Percentiles rank a stretch among this genome's conserved stretches.
Conservation (phyloP, 2,797 vertebrate species). For the Enteromius mattozi region DNA sequence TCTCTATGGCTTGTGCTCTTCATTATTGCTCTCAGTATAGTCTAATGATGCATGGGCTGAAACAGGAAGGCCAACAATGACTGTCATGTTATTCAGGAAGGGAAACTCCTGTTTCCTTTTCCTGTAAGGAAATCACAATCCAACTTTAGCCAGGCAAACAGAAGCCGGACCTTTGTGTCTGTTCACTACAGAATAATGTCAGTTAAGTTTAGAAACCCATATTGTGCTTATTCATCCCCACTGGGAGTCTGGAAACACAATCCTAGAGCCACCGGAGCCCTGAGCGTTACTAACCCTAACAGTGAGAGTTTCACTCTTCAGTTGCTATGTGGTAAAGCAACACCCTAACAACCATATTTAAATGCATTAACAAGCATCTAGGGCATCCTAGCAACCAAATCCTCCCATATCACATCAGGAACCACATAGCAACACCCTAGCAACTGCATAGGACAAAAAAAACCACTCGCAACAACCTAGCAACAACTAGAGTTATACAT, state of each 20-base stretch:
- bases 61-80: slow-evolving; percentile 60
- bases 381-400: neutral
- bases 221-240: neutral
- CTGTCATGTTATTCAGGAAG: slow-evolving; percentile 43
- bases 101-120: slow-evolving; percentile 61
- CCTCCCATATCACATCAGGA: too few relatives aligned
- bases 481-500: neutral
- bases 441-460: neutral
- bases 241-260: neutral
- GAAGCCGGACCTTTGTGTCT: neutral
- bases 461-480: neutral
- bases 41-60: neutral
- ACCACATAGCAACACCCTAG: neutral
- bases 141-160: neutral
- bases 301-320: neutral
- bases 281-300: neutral
- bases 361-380: neutral
- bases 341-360: neutral
- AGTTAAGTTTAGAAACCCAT: neutral
- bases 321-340: neutral
- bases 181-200: neutral
- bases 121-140: slow-evolving; percentile 46
- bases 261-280: neutral
- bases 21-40: neutral
- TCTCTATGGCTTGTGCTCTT: neutral